Evolutionary conservation across 2,113 vertebrate species (phyloP).

Genomic region (Pleuronectes platessa): DNA sequence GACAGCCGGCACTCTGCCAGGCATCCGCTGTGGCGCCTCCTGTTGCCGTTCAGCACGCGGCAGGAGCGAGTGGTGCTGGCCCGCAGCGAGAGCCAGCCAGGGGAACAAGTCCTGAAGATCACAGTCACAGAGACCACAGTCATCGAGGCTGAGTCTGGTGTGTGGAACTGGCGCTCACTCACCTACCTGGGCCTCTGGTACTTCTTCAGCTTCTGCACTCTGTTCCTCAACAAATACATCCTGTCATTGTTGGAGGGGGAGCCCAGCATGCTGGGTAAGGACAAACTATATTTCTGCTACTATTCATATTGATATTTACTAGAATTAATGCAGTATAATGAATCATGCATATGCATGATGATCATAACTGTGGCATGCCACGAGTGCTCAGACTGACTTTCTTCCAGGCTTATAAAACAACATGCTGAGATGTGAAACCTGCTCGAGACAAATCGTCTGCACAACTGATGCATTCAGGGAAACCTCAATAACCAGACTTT

Average conservation of each 20-base stretch:
- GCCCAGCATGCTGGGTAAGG: conserved; percentile 93
- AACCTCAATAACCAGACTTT: neutral
- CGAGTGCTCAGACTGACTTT: neutral
- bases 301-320: no score
- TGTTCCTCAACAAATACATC: conserved; percentile 98
- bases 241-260: conserved; percentile 93
- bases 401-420: neutral
- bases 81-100: conserved; percentile 84
- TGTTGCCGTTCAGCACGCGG: conserved; percentile 77
- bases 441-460: neutral
- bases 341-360: no score
- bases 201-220: conserved; percentile 98
- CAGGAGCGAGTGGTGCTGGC: conserved; percentile 86
- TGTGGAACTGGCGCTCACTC: conserved; percentile 88
- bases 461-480: neutral
- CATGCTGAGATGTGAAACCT: conserved; percentile 1
- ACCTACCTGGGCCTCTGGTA: conserved; percentile 91
- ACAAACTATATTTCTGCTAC: neutral
- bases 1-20: conserved; percentile 61
- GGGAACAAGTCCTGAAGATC: conserved; percentile 90
- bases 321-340: no score
- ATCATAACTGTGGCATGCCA: no score
- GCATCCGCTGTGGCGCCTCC: conserved; percentile 66
- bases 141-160: conserved; percentile 91
- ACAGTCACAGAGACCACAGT: conserved; percentile 94